phyloP scores from a whole-genome alignment of 2,113 vertebrate species.

The Xenopus tropicalis region UCB_Xtro_10.0 CM004452.2:41818001-41818500 shows the following conservation, averaged over 20 bases:
- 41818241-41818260: conserved; percentile 89
- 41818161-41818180: too few relatives aligned
- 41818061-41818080: too few relatives aligned
- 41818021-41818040: too few relatives aligned
- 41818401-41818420: background rate
- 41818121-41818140: background rate
- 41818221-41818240: conserved; percentile 83
- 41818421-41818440: background rate
- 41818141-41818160: too few relatives aligned
- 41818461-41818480: background rate
- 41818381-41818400: too few relatives aligned
- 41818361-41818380: background rate
- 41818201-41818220: conserved; percentile 87
- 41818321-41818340: conserved; percentile 90
- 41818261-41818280: conserved; percentile 88
- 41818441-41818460: background rate
- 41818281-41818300: conserved; percentile 97
- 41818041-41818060: too few relatives aligned
- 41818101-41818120: background rate
- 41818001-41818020: too few relatives aligned
- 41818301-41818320: conserved; percentile 97
- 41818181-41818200: conserved; percentile 62
- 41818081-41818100: too few relatives aligned
- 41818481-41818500: background rate
- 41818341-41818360: conserved; percentile 69